Conservation (phyloP, 2,888 invertebrate genomes). For the Idaea biselata region DNA sequence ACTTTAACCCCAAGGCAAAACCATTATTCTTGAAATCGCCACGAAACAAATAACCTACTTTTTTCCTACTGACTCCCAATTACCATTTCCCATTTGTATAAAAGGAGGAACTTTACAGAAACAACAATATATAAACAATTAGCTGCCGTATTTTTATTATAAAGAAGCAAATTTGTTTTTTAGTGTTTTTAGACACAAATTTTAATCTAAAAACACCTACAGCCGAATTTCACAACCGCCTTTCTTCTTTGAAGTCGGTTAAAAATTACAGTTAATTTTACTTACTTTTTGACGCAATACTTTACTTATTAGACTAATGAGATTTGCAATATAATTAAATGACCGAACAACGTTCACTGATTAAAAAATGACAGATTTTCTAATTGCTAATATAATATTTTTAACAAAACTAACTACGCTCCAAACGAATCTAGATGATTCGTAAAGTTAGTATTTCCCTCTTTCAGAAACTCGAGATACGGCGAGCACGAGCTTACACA, state of each 20-base stretch:
- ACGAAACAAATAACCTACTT: conserved; percentile 13
- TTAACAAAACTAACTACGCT: conserved; percentile 6
- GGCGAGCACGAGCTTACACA: conserved; percentile 20
- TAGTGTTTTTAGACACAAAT: too few species aligned
- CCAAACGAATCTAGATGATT: conserved; percentile 34
- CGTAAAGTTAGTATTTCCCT: conserved; percentile 56
- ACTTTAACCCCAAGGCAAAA: conserved; percentile 31
- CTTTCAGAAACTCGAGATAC: conserved; percentile 56
- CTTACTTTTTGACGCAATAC: conserved; percentile 37
- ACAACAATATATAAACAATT: too few species aligned
- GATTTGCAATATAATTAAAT: background rate
- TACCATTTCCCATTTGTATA: too few species aligned
- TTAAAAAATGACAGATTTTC: background rate
- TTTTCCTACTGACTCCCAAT: conserved; percentile 6
- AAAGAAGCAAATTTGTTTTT: too few species aligned
- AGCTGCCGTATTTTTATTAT: too few species aligned
- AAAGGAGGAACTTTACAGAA: too few species aligned
- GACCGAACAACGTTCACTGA: background rate
- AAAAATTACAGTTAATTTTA: too few species aligned
- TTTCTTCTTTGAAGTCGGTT: too few species aligned
- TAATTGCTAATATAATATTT: background rate
- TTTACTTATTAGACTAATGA: background rate
- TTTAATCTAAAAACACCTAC: too few species aligned
- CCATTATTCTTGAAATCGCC: conserved; percentile 6
- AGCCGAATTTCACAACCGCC: too few species aligned